Evolutionary conservation across 2,797 vertebrate species (phyloP), one percentile per base, ranked within the genome.

Genomic region (Miichthys miiuy): DNA sequence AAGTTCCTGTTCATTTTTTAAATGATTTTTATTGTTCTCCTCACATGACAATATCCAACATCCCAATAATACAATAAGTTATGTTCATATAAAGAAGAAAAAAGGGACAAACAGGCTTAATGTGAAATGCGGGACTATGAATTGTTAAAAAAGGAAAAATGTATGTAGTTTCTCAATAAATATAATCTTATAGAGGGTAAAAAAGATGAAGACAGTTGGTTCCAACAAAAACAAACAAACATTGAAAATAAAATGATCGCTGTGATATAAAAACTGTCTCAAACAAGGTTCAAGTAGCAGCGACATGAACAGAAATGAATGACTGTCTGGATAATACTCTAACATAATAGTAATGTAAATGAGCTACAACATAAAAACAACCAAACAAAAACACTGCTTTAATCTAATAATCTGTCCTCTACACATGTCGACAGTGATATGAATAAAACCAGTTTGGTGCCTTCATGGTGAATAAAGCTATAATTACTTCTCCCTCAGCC

Each of bases 381-480:
- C 16, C 55, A 56, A 51, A 61, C 17, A 62, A 72, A 72, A 80
- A 56, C 25, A 63, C 42, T 38, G 34, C 34, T 74, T 73, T 64
- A 57, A 77, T 76, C 50, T 71, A 68, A 57, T 86, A 66, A 85
- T 89, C 55, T 82, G 61, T 47, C 38, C 72, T 79, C 62, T 71
- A 47, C 68, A 73, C 76, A 73, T 74, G 52, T 66, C 63, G 60
- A 68, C 71, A 75, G 25, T 68, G 42, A 83, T 76, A 54, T 54
- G 61, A 69, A 81, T 79, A 30, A 79, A 84, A 71, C 2, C 71
- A 65, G 63, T 81, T 75, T 76, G 81, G 52, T 63, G 60, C 44
- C 67, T 81, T 82, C 60, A 76, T 85, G 62, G 55, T 74, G 77
- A 85, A 79, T 84, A 73, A 84, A 79, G 60, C 62, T 85, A 66